Evolutionary conservation across 2,888 invertebrate genomes (phyloP), one percentile per base, ranked within the genome.

Genomic region (Mythimna ferrago): DNA sequence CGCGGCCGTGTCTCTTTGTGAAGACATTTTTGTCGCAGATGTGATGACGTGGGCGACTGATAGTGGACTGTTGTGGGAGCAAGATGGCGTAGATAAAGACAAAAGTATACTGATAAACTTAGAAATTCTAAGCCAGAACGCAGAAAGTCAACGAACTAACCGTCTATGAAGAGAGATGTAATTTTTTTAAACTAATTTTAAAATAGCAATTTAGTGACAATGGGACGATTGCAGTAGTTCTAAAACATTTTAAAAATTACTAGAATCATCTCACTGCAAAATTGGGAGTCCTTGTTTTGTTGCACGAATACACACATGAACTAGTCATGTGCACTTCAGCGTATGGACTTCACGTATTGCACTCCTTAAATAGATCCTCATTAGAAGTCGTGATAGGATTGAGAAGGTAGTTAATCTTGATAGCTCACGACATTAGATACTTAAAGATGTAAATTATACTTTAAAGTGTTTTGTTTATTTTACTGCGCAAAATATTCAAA

Each of bases 11-110:
- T 53, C 44, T 64, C 71, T 58, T 66, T 61, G 82, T 66, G 26
- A n/a, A 10, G n/a, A 77, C 65, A 51, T 58, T 73, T 54, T 72
- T 68, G 54, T 72, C 72, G 53, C 32, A 58, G 57, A 67, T 62
- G 61, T 10, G 64, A 6, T 66, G 63, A 76, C 71, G 58, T 41
- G 26, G 11, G 0, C 32, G 4, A 14, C 10, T 38, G 19, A 53
- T 53, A 21, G 9, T 57, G 16, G 10, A 7, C 16, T 10, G 14
- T n/a, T 16, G 48, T 48, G 48, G 16, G 51, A 35, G 44, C 9
- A 26, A 16, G 9, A 2, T 21, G 6, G 0, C 41, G 10, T 4
- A 26, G n/a, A 32, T 58, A 71, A 41, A 2, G 11, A n/a, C 2
- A 35, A 11, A 6, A 14, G 9, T n/a, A 9, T 7, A n/a, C 11